These are phyloP conservation scores for Sebastes taczanowskii DNA, from an alignment of 2,797 vertebrate species.

Conservation along the genomic window DNA sequence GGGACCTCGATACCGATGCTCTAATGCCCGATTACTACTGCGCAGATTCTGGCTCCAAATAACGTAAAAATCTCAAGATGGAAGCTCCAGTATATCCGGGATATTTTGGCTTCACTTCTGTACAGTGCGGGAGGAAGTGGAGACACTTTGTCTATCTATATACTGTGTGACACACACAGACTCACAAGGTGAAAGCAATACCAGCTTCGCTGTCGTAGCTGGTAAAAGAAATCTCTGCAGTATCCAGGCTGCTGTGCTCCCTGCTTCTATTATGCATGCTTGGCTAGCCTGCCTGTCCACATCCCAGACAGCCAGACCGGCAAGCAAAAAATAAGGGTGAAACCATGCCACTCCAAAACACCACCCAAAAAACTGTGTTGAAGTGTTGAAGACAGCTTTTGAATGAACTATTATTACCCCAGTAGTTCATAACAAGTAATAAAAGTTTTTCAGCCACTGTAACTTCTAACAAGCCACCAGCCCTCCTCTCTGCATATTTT, in stretches of 20 bases:
- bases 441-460: background rate
- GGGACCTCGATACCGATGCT: too few relatives aligned
- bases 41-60: too few relatives aligned
- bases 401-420: background rate
- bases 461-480: constrained; percentile 1
- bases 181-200: background rate
- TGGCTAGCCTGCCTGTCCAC: background rate
- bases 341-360: background rate
- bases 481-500: background rate
- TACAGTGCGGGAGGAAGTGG: too few relatives aligned
- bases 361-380: background rate
- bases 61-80: too few relatives aligned
- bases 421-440: background rate
- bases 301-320: background rate
- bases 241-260: background rate
- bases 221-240: background rate
- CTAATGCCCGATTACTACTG: too few relatives aligned
- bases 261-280: background rate
- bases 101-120: too few relatives aligned
- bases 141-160: too few relatives aligned
- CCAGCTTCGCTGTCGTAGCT: background rate
- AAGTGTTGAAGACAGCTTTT: background rate
- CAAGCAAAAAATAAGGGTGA: background rate
- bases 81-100: too few relatives aligned
- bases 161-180: background rate